Evolutionary conservation across 1,140 invertebrate genomes (phyloP).

Genomic region (Heliconius melpomene): DNA sequence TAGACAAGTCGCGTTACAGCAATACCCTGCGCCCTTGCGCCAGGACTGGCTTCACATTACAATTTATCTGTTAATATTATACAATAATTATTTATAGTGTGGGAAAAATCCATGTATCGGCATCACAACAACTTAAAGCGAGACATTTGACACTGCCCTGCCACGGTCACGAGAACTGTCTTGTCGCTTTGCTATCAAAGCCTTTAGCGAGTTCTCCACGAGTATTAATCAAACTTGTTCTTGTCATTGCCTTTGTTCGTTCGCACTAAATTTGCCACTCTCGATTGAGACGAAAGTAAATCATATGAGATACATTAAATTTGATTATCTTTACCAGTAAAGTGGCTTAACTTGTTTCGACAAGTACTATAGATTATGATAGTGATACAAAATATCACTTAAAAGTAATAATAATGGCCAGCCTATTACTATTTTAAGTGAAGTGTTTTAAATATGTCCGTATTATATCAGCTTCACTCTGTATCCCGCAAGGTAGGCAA

Average conservation of each 20-base stretch:
- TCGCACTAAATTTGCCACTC: constrained; percentile 37
- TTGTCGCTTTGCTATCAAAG: constrained; percentile 17
- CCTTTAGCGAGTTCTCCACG: neutral
- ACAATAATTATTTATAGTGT: fast-evolving
- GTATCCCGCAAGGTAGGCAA: too few species aligned
- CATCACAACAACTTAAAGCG: neutral
- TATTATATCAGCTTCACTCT: neutral
- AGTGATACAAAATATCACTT: constrained; percentile 16
- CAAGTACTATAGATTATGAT: constrained; percentile 4
- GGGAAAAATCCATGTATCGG: neutral
- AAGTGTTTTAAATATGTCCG: neutral
- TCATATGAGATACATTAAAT: constrained; percentile 20
- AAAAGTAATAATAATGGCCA: neutral
- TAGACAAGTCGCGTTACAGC: too few species aligned
- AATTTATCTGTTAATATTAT: too few species aligned
- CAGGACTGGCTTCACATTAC: too few species aligned
- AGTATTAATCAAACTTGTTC: constrained; percentile 36
- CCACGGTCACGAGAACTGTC: constrained; percentile 11
- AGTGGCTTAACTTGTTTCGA: constrained; percentile 8
- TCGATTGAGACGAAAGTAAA: constrained; percentile 25
- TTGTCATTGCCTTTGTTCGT: constrained; percentile 25
- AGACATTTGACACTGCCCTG: neutral
- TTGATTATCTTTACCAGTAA: constrained; percentile 20
- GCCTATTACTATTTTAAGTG: neutral
- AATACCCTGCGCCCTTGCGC: too few species aligned